Evolutionary conservation across 2,113 vertebrate genomes (phyloP).

Genomic region (Catharus fuscescens): DNA sequence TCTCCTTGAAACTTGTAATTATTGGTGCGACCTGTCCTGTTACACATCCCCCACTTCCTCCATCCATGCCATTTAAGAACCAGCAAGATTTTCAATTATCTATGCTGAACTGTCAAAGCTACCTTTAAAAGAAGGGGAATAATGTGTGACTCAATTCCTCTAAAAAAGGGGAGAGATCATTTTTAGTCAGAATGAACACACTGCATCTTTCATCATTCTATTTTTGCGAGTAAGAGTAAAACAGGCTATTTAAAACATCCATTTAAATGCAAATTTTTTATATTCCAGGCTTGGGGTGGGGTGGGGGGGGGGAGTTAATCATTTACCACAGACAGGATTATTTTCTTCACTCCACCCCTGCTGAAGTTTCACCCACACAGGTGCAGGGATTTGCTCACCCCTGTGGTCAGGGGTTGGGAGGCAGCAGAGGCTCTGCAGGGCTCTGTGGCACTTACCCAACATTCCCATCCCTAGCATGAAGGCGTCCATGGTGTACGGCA

Average conservation of each 20-base stretch:
- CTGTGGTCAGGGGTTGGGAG: background rate
- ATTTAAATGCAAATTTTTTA: constrained; percentile 85
- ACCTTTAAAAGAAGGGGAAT: constrained; percentile 82
- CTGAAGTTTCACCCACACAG: background rate
- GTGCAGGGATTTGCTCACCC: background rate
- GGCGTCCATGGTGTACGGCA: constrained; percentile 97
- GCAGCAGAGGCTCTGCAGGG: background rate
- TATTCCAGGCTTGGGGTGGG: constrained; percentile 63
- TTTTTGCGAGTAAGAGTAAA: constrained; percentile 79
- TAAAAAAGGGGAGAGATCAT: constrained; percentile 78
- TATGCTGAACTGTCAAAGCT: constrained; percentile 76
- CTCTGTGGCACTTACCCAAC: constrained; percentile 87
- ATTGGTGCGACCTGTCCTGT: constrained; percentile 69
- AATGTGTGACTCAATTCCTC: constrained; percentile 82
- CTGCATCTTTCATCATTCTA: constrained; percentile 80
- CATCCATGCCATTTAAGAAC: constrained; percentile 72
- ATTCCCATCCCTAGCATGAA: constrained; percentile 99
- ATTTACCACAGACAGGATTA: constrained; percentile 74
- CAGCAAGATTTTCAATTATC: constrained; percentile 82
- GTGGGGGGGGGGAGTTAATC: constrained; percentile 57
- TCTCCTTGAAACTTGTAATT: constrained; percentile 79
- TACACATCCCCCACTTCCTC: constrained; percentile 51
- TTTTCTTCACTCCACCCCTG: constrained; percentile 50
- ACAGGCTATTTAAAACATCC: constrained; percentile 82
- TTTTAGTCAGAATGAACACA: constrained; percentile 81